These are phyloP conservation scores for Drosophila diplacantha DNA, from an alignment of 2,888 invertebrate species.

Conservation along the genomic window DNA sequence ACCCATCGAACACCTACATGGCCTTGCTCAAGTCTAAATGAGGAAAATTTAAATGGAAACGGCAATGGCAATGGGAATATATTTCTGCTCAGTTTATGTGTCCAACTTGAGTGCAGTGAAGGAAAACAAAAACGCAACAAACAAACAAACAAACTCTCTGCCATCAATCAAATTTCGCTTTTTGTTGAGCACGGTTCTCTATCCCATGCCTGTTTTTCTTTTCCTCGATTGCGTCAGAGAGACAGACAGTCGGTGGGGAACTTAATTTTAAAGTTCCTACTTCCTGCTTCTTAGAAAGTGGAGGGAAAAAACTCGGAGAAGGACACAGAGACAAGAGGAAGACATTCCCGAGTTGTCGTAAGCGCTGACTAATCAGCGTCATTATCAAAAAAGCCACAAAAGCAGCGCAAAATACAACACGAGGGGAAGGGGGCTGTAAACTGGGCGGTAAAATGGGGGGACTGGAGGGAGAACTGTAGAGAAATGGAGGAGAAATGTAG, in stretches of 20 bases:
- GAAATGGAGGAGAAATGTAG: background rate
- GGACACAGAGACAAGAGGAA: slow-evolving; percentile 37
- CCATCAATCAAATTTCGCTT: slow-evolving; percentile 38
- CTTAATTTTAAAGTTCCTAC: slow-evolving; percentile 34
- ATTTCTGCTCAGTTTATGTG: slow-evolving; percentile 24
- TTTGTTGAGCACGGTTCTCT: slow-evolving; percentile 11
- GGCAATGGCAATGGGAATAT: slow-evolving; percentile 12
- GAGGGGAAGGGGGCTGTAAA: background rate
- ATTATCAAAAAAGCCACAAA: slow-evolving; percentile 53
- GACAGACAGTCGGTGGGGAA: slow-evolving; percentile 5
- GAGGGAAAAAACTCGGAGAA: background rate
- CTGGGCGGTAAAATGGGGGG: background rate
- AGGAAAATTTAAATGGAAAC: slow-evolving; percentile 27
- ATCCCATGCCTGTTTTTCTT: background rate
- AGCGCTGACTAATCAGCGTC: slow-evolving; percentile 69
- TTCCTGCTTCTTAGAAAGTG: slow-evolving; percentile 26
- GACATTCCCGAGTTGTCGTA: slow-evolving; percentile 59
- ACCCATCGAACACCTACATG: background rate
- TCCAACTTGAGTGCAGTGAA: slow-evolving; percentile 31
- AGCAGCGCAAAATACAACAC: slow-evolving; percentile 24
- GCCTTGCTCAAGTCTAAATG: slow-evolving; percentile 12
- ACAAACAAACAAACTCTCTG: slow-evolving; percentile 19
- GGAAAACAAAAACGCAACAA: slow-evolving; percentile 15
- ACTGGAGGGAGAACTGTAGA: background rate
- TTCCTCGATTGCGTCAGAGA: slow-evolving; percentile 33